These are phyloP conservation scores for Heteropelma amictum DNA, from an alignment of 2,888 invertebrate species.

Conservation along the genomic window DNA sequence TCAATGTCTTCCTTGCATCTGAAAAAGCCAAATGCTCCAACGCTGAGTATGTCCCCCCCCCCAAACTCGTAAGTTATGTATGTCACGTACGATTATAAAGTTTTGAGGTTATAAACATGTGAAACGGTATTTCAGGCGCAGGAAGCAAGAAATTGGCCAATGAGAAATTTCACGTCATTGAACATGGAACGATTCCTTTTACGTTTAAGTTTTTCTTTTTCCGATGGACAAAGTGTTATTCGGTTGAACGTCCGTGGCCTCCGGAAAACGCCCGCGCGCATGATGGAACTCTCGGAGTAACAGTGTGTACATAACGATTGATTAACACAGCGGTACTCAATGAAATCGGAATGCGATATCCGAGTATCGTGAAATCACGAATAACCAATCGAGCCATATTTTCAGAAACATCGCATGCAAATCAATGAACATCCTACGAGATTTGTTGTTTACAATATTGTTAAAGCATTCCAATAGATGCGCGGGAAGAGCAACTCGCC, in stretches of 20 bases:
- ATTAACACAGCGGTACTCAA: conserved; percentile 34
- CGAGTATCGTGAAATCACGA: conserved; percentile 39
- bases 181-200: conserved; percentile 53
- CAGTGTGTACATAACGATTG: neutral
- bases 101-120: neutral
- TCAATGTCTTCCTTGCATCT: too few species aligned
- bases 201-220: conserved; percentile 40
- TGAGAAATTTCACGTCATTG: conserved; percentile 35
- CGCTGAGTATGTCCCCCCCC: too few species aligned
- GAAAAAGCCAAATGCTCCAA: too few species aligned
- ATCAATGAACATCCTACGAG: neutral
- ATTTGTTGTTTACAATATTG: neutral
- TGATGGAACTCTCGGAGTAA: neutral
- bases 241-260: conserved; percentile 45
- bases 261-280: conserved; percentile 50
- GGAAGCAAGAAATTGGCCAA: conserved; percentile 33
- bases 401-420: neutral
- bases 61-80: neutral
- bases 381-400: conserved; percentile 17
- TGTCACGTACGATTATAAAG: neutral
- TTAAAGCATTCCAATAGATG: too few species aligned
- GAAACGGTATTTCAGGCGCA: neutral
- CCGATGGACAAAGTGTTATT: conserved; percentile 51
- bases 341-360: conserved; percentile 28
- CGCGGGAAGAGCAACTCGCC: too few species aligned